Evolutionary conservation across 2,888 invertebrate genomes (phyloP), one percentile per base, ranked within the genome.

Genomic region (Clepsis dumicolana): DNA sequence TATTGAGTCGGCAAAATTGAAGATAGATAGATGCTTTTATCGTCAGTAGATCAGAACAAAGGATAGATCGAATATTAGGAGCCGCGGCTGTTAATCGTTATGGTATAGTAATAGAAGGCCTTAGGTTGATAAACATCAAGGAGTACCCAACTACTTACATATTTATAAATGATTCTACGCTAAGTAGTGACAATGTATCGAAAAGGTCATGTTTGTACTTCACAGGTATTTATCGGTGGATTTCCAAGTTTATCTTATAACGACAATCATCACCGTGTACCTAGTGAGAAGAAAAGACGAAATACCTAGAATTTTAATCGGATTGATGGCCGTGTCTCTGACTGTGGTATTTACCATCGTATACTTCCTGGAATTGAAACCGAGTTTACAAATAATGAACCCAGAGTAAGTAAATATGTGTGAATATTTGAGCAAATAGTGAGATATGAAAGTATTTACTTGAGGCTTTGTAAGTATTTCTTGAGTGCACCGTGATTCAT

Each of bases 211-310:
- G 48, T 48, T 66, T 62, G 1, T 8, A 14, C 7, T 59, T 24
- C 12, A n/a, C 64, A 72, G 72, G 72, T 72, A 72, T 50, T 54
- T 72, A 14, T 52, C 72, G 27, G 64, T 70, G 2, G 72, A 72
- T 53, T 67, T 72, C 38, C 72, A 72, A 50, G 41, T 70, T 24
- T 72, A 62, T 35, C 5, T 72, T 4, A 16, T 63, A 29, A 70
- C 66, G 1, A 67, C 70, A 27, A 48, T 48, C 7, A 61, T 72
- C 14, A 38, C 64, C n/a, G 27, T 62, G 3, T 70, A 57, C 38
- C 8, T 70, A 24, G 53, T 56, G 1, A 54, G 52, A 29, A 67
- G 38, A 50, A 64, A 64, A 56, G 21, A 60, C 21, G 32, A 64
- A n/a, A 60, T 65, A 21, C n/a, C 18, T 2, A 63, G 59, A 54